Percentiles rank a stretch among this genome's conserved stretches.
phyloP scores from a whole-genome alignment of 2,888 invertebrate species.

The Polyommatus iphigenia region DNA sequence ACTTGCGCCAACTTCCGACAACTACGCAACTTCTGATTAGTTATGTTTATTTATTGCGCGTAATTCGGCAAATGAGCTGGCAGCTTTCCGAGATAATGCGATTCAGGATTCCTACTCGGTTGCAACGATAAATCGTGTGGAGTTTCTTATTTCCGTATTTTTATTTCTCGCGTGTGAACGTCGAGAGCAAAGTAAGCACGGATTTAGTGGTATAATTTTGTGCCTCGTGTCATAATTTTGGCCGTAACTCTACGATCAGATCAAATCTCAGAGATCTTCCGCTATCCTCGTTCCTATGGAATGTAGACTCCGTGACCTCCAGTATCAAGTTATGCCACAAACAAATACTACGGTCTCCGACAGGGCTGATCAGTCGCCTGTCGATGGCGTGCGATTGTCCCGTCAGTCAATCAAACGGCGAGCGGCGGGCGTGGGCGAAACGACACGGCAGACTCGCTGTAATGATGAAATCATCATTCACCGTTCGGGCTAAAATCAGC shows the following conservation, averaged over 20 bases:
- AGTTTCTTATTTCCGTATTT: not conserved
- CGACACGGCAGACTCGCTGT: not conserved
- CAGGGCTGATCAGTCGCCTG: slow-evolving; percentile 6
- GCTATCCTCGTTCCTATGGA: not conserved
- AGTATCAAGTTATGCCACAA: slow-evolving; percentile 14
- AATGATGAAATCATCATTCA: slow-evolving; percentile 24
- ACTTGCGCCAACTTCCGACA: slow-evolving; percentile 20
- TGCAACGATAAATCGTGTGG: not conserved
- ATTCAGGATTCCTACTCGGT: not conserved
- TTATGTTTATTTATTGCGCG: slow-evolving; percentile 20
- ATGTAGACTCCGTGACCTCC: not conserved
- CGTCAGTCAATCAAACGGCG: slow-evolving; percentile 12
- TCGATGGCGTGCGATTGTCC: slow-evolving; percentile 17
- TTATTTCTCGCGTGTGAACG: not conserved
- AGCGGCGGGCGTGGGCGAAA: slow-evolving; percentile 1
- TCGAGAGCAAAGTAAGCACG: not conserved
- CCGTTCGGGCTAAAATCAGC: not conserved
- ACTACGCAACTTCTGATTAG: slow-evolving; percentile 27
- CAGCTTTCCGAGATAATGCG: slow-evolving; percentile 1
- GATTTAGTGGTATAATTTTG: not conserved
- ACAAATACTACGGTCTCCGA: not conserved
- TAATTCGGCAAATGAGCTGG: slow-evolving; percentile 20
- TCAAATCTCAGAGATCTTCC: not conserved
- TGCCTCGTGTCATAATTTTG: not conserved
- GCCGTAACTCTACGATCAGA: not conserved